Evolutionary conservation across 2,888 invertebrate genomes (phyloP), one percentile per base, ranked within the genome.

Genomic region (Lasioglossum lativentre): DNA sequence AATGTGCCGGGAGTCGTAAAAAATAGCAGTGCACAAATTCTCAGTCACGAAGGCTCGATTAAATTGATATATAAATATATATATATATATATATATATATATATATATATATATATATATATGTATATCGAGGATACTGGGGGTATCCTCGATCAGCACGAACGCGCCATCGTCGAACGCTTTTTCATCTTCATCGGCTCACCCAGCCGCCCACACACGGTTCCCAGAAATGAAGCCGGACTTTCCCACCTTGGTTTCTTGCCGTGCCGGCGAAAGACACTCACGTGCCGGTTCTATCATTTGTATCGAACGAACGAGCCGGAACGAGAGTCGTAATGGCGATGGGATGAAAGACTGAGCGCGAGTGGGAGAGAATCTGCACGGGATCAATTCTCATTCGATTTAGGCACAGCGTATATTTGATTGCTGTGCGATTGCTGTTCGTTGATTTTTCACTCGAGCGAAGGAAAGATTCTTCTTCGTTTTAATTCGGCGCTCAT

Each of bases 151-250:
- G 47, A 52, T 73, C 66, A 68, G 40, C 74, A 30, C 38, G 45
- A 68, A 59, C 59, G 70, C 70, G 23, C 59, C 63, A 76, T 76
- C 56, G 68, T 56, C 63, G 66, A 45, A 68, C 68, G 45, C 74
- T 78, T 75, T 38, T 78, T 82, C 78, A 56, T 70, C 78, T 47
- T 59, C 78, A 71, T 74, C 74, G 82, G 56, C 75, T 75, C 82
- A 73, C 27, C 82, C 78, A 74, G 47, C 16, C 81, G 72, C 78
- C 78, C 74, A 82, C 82, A 38, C 82, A 30, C 23, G 56, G 12
- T 82, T 82, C 82, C 82, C 78, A 78, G 82, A 78, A 82, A 68
- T 70, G 75, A 68, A 75, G 19, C 70, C 68, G 68, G 77, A 70
- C 74, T 75, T 56, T 70, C 56, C 34, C 82, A 82, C 81, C 86